Percentiles rank a stretch among this genome's conserved stretches.
Conservation (phyloP, 1,140 invertebrate genomes). For the Drosophila sproati region DNA sequence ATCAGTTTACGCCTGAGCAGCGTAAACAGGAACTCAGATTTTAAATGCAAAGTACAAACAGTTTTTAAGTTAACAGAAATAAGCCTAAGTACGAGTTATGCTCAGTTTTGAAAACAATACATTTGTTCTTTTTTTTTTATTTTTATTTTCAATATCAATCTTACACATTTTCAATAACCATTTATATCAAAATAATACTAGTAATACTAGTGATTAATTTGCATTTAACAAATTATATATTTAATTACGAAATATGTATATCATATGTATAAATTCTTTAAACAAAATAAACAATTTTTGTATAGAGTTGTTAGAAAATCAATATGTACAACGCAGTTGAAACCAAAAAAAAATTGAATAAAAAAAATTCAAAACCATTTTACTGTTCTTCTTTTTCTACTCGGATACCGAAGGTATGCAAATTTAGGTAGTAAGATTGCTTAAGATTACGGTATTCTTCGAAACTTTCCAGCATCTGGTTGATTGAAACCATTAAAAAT, state of each 20-base stretch:
- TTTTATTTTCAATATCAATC: slow-evolving; percentile 6
- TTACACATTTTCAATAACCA: slow-evolving; percentile 16
- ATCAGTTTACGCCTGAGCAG: slow-evolving; percentile 26
- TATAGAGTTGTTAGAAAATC: slow-evolving; percentile 76
- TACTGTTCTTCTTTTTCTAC: neutral
- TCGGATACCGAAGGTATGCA: no score
- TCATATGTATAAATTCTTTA: slow-evolving; percentile 42
- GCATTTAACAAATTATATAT: slow-evolving; percentile 51
- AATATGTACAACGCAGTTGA: slow-evolving; percentile 62
- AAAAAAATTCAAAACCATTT: slow-evolving; percentile 33
- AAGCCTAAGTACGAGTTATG: slow-evolving; percentile 33
- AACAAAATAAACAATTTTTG: slow-evolving; percentile 65
- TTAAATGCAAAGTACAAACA: slow-evolving; percentile 73
- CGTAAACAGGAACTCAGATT: slow-evolving; percentile 46
- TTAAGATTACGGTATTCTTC: no score
- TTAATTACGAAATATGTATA: slow-evolving; percentile 16
- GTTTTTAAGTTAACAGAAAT: slow-evolving; percentile 49
- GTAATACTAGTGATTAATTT: slow-evolving; percentile 20
- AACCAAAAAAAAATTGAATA: slow-evolving; percentile 62
- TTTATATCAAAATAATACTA: slow-evolving; percentile 24
- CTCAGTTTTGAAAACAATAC: slow-evolving; percentile 17
- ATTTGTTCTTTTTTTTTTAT: neutral
- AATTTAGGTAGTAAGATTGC: no score
- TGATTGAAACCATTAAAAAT: neutral
- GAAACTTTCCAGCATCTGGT: no score